Base-by-base conservation (phyloP, 1,140 invertebrate genomes). In the Rhyzopertha dominica region DNA sequence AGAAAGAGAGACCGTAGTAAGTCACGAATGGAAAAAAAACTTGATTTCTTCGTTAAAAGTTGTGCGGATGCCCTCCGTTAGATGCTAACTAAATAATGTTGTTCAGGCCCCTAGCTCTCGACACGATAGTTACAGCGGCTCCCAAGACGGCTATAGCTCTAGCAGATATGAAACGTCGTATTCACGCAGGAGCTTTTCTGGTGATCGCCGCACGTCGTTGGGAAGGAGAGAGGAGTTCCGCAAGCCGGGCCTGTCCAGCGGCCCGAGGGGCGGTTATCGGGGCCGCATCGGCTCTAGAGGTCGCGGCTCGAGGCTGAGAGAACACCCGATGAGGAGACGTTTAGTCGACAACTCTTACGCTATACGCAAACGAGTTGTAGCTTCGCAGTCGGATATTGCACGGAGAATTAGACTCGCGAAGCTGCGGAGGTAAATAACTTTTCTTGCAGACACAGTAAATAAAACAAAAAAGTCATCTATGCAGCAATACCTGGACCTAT, bases 391-490 rank as follows among this genome's bases (percentile, higher is more conserved):
- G 39, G 65, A 65, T 49, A 61, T 55, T 52, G 32, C 51, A 12
- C 56, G 61, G 51, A 58, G 55, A 51, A 46, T 63, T 26, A 64
- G 59, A 51, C 56, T 65, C 35, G 47, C 54, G 31, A 63, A 54
- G 48, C 22, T 66, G 39, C 56, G 63, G 63, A 67, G 65, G 65
- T 67, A 66, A 67, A 54, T 64, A 58, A 20, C 47, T 18, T 17
- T 17, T 32, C 19, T 32, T 32, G 19, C 10, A 32, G 10, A 25
- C 24, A 46, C 24, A 47, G 32, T 45, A 49, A 39, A 30, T 22
- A 36, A 50, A 41, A 46, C 28, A 39, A 46, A 49, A 44, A 43
- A 31, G 32, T 30, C 42, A 18, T 32, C 16, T 14, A 41, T 30
- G 16, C 12, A 30, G 19, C 30, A 32, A n/a, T n/a, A n/a, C n/a